phyloP scores from a whole-genome alignment of 2,113 vertebrate species.

The Syngnathus scovelli region DNA sequence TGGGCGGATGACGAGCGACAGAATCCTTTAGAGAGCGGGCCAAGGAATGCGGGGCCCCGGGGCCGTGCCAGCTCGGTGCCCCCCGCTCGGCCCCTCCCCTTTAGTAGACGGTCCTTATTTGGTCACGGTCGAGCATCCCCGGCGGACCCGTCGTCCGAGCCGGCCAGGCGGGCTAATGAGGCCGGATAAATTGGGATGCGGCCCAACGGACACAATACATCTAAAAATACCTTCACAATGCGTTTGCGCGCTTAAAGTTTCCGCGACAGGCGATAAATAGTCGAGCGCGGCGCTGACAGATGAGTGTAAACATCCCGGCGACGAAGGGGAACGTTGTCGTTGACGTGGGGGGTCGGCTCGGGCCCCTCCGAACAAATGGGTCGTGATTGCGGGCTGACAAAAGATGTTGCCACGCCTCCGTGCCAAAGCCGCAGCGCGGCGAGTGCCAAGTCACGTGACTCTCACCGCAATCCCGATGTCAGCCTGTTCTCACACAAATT shows the following conservation, averaged over 20 bases:
- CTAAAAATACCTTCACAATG: slow-evolving; percentile 52
- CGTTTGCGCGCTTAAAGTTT: slow-evolving; percentile 10
- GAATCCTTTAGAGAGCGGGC: slow-evolving; percentile 52
- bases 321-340: neutral
- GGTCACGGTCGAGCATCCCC: slow-evolving; percentile 46
- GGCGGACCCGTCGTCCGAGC: slow-evolving; percentile 35
- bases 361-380: neutral
- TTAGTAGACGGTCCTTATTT: slow-evolving; percentile 68
- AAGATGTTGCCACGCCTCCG: neutral
- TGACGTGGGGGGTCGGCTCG: neutral
- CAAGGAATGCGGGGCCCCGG: slow-evolving; percentile 46
- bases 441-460: neutral
- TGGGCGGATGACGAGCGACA: slow-evolving; percentile 48
- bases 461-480: neutral
- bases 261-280: slow-evolving; percentile 13
- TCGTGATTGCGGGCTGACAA: neutral
- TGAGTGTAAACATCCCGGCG: neutral
- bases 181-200: slow-evolving; percentile 40
- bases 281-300: neutral
- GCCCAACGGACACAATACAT: slow-evolving; percentile 28
- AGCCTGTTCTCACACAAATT: neutral
- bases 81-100: slow-evolving; percentile 39
- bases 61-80: slow-evolving; percentile 59
- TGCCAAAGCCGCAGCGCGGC: neutral
- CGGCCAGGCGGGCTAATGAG: slow-evolving; percentile 45